A percentile compares a stretch with the other conserved stretches of the same genome.
phyloP scores from a whole-genome alignment of 23 tunicate genomes.

The Trididemnum miniatum region DNA sequence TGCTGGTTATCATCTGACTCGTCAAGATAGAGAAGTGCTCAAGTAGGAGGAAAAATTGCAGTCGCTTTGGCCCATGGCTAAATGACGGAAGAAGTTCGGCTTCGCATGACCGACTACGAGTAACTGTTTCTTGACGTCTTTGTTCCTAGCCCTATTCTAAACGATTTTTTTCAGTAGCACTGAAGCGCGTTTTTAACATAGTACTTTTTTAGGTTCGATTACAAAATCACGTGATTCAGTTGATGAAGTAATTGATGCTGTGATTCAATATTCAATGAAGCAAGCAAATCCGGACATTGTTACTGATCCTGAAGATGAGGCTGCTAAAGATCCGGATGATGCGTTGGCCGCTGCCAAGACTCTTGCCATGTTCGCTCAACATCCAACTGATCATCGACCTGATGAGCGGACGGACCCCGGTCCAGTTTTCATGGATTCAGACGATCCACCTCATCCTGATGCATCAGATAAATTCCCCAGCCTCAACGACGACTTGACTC shows the following conservation, averaged over 20 bases:
- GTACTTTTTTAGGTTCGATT: background rate
- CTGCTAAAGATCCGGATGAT: constrained; percentile 27
- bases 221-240: constrained; percentile 58
- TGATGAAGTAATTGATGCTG: constrained; percentile 78
- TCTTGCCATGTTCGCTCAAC: constrained; percentile 60
- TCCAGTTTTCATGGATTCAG: background rate
- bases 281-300: constrained; percentile 42
- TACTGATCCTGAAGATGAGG: background rate
- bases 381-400: background rate
- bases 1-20: no score
- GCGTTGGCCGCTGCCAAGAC: constrained; percentile 78
- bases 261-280: constrained; percentile 20
- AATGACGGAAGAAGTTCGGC: no score
- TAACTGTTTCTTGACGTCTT: no score
- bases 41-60: no score
- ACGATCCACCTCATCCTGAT: background rate
- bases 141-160: no score
- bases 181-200: no score
- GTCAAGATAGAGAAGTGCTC: no score
- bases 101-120: no score
- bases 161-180: no score
- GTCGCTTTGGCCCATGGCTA: no score
- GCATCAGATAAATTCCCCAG: background rate
- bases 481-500: background rate
- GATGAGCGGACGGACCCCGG: background rate